Evolutionary conservation across 2,888 invertebrate genomes (phyloP).

Genomic region (Allophyes oxyacanthae): DNA sequence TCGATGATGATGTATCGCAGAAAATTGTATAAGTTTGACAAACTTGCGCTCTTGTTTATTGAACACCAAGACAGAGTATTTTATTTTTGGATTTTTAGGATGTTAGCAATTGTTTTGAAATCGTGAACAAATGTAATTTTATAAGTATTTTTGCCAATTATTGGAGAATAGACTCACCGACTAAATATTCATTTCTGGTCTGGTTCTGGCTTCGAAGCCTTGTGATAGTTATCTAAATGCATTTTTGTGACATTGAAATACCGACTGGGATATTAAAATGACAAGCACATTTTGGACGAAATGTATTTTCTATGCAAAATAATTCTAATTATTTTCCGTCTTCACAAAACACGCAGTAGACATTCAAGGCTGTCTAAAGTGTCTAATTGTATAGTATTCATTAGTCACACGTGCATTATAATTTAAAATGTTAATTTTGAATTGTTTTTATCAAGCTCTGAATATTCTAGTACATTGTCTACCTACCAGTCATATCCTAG

Average conservation of each 20-base stretch:
- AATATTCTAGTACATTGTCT: too few relatives aligned
- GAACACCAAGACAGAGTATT: too few relatives aligned
- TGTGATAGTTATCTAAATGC: slow-evolving; percentile 32
- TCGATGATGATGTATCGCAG: too few relatives aligned
- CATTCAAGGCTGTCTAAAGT: slow-evolving; percentile 57
- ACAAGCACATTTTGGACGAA: slow-evolving; percentile 38
- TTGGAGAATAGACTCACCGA: neutral
- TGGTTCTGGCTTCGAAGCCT: slow-evolving; percentile 14
- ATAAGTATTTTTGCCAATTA: neutral
- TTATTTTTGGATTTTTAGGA: too few relatives aligned
- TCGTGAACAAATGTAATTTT: neutral
- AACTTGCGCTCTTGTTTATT: too few relatives aligned
- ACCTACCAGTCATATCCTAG: too few relatives aligned
- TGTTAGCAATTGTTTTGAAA: too few relatives aligned
- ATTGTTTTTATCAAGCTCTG: too few relatives aligned
- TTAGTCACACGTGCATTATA: slow-evolving; percentile 33
- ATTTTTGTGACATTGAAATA: slow-evolving; percentile 47
- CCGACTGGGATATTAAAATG: slow-evolving; percentile 40
- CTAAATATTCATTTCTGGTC: slow-evolving; percentile 10
- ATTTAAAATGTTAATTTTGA: slow-evolving; percentile 24
- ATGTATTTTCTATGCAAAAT: slow-evolving; percentile 57
- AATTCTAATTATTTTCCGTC: slow-evolving; percentile 49
- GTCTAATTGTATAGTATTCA: too few relatives aligned
- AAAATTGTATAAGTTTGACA: too few relatives aligned
- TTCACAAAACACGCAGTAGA: slow-evolving; percentile 45